phyloP scores from a whole-genome alignment of 2,113 vertebrate genomes.

The Rousettus leschenaultii region DNA sequence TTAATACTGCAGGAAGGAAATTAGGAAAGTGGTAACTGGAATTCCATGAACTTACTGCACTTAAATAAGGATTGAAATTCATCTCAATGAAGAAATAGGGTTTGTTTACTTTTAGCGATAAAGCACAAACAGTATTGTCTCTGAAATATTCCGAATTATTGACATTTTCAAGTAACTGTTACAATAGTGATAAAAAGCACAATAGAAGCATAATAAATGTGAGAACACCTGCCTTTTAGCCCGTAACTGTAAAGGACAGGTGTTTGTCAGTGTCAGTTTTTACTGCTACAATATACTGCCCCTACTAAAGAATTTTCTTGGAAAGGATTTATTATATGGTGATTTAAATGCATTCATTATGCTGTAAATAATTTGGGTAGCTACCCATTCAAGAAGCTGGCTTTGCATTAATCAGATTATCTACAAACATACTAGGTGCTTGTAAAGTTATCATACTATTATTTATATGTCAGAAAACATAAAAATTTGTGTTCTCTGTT shows the following conservation, averaged over 20 bases:
- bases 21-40: not conserved
- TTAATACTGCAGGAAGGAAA: constrained; percentile 6
- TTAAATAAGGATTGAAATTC: constrained; percentile 4
- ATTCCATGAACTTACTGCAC: not conserved
- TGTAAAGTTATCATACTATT: not conserved
- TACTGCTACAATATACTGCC: not conserved
- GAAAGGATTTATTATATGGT: not conserved
- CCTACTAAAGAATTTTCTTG: constrained; percentile 1
- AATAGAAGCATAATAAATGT: not conserved
- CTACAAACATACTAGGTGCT: not conserved
- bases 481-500: not conserved
- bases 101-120: constrained; percentile 27
- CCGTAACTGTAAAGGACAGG: constrained; percentile 1
- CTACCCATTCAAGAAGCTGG: not conserved
- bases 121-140: not conserved
- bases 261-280: not conserved
- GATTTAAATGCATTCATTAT: constrained; percentile 7
- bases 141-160: constrained; percentile 26
- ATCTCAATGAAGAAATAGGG: not conserved
- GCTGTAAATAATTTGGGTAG: constrained; percentile 8
- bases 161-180: not conserved
- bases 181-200: not conserved
- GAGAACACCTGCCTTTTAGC: constrained; percentile 31
- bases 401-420: constrained; percentile 15
- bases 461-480: not conserved